Evolutionary conservation across 2,113 vertebrate species (phyloP).

Genomic region (Atractosteus spatula): DNA sequence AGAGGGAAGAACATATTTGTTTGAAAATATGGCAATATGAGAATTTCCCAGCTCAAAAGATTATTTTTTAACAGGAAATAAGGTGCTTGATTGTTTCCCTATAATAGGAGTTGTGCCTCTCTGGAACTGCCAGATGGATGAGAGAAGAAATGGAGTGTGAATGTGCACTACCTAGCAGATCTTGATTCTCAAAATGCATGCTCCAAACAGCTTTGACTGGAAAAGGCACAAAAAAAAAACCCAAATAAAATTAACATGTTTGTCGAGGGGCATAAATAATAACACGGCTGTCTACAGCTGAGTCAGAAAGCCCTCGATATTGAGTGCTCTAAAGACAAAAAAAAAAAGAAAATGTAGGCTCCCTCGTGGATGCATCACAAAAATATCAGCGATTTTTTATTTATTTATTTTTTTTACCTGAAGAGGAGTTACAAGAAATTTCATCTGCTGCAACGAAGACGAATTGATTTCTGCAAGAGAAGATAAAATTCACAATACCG

Average conservation of each 20-base stretch:
- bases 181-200: slow-evolving; percentile 37
- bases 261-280: slow-evolving; percentile 41
- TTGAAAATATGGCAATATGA: too few species aligned
- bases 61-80: too few species aligned
- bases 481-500: slow-evolving; percentile 96
- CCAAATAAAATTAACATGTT: slow-evolving; percentile 29
- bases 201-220: slow-evolving; percentile 27
- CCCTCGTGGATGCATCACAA: slow-evolving; percentile 80
- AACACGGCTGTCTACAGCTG: slow-evolving; percentile 35
- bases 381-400: slow-evolving; percentile 78
- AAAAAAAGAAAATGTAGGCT: slow-evolving; percentile 63
- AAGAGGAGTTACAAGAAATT: slow-evolving; percentile 96
- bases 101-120: slow-evolving; percentile 33
- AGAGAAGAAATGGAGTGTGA: slow-evolving; percentile 26
- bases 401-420: slow-evolving; percentile 75
- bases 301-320: slow-evolving; percentile 37
- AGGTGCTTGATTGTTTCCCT: neutral
- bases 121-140: slow-evolving; percentile 29
- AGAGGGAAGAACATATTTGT: too few species aligned
- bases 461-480: slow-evolving; percentile 97
- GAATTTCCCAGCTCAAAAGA: too few species aligned
- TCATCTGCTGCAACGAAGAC: slow-evolving; percentile 96
- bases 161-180: slow-evolving; percentile 37
- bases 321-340: slow-evolving; percentile 40
- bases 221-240: slow-evolving; percentile 10